A percentile compares a stretch with the other conserved stretches of the same genome.
phyloP scores from a whole-genome alignment of 2,888 invertebrate genomes.

The Volucella bombylans region DNA sequence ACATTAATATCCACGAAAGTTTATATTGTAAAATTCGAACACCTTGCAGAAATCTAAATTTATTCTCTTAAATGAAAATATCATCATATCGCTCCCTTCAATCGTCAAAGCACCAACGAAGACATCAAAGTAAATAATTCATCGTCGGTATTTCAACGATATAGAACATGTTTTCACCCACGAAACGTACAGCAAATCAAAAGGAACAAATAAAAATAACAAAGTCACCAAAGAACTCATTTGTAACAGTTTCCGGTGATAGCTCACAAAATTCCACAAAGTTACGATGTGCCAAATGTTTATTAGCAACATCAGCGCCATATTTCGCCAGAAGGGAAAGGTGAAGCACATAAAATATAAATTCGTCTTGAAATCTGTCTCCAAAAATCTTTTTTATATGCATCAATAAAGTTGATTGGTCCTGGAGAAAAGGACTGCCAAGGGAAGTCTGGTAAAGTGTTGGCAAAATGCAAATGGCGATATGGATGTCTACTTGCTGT shows the following conservation, averaged over 20 bases:
- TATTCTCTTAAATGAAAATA: too few species aligned
- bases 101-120: conserved; percentile 1
- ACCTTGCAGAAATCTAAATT: too few species aligned
- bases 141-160: background rate
- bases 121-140: conserved; percentile 3
- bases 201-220: conserved; percentile 5
- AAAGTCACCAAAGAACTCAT: conserved; percentile 17
- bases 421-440: background rate
- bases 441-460: background rate
- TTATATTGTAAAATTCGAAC: too few species aligned
- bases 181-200: conserved; percentile 2
- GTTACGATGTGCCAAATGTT: conserved; percentile 54
- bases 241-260: conserved; percentile 42
- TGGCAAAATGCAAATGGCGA: conserved; percentile 35
- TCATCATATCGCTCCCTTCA: background rate
- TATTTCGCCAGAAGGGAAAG: conserved; percentile 16
- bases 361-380: conserved; percentile 31
- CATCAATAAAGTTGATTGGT: conserved; percentile 61
- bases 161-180: background rate
- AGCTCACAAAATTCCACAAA: conserved; percentile 24
- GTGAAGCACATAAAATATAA: conserved; percentile 28
- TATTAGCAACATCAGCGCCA: conserved; percentile 33
- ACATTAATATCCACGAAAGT: too few species aligned
- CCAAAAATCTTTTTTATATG: conserved; percentile 48
- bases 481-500: conserved; percentile 15